These are phyloP conservation scores for Tipula vernalis DNA, from an alignment of 2,888 invertebrate genomes.

Conservation along the genomic window DNA sequence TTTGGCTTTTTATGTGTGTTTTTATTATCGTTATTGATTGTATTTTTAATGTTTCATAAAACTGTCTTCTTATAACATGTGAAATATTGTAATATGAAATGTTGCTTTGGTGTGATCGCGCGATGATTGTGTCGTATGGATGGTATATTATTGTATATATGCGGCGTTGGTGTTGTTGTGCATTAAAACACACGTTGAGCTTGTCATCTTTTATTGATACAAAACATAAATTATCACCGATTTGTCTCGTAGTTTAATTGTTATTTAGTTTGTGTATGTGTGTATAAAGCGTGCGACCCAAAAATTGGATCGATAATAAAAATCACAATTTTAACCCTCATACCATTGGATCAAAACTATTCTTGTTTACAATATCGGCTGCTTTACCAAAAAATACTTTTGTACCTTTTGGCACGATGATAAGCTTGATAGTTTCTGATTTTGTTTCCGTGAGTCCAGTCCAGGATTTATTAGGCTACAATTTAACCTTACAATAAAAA, in stretches of 20 bases:
- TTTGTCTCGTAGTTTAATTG: not conserved
- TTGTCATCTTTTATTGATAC: not conserved
- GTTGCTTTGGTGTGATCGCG: not conserved
- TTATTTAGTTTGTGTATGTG: too few relatives aligned
- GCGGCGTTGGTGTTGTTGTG: not conserved
- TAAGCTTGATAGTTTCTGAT: too few relatives aligned
- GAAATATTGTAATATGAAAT: not conserved
- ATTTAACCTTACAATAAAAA: too few relatives aligned
- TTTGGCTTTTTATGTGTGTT: not conserved
- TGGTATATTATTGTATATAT: not conserved
- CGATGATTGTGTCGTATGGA: not conserved
- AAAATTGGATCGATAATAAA: not conserved
- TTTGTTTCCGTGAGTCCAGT: too few relatives aligned
- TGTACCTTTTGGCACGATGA: too few relatives aligned
- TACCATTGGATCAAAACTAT: too few relatives aligned
- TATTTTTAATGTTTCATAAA: not conserved
- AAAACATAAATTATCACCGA: not conserved
- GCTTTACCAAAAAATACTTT: too few relatives aligned
- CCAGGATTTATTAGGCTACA: too few relatives aligned
- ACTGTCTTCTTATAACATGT: not conserved
- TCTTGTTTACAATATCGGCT: too few relatives aligned
- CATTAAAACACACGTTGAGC: not conserved
- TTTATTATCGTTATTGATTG: not conserved
- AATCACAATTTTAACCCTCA: too few relatives aligned
- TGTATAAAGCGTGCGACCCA: not conserved